These are phyloP conservation scores for Eilema griseolum DNA, from an alignment of 2,888 invertebrate genomes.

Conservation along the genomic window DNA sequence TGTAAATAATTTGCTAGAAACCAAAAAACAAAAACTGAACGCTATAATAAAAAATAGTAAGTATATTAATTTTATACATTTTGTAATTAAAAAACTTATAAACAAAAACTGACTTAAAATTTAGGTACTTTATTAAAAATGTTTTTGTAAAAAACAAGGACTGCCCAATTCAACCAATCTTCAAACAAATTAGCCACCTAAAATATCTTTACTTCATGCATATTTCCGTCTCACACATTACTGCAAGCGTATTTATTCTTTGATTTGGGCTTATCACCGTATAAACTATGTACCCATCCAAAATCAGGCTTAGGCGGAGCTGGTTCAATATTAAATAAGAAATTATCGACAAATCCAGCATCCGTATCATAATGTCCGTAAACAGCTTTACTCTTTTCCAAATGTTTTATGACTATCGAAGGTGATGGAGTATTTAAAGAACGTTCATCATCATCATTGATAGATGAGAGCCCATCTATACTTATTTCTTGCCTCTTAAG, in stretches of 20 bases:
- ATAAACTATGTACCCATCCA: slow-evolving; percentile 27
- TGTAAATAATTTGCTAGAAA: too few relatives aligned
- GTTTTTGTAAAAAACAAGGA: neutral
- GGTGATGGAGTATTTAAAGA: slow-evolving; percentile 24
- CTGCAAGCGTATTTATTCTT: slow-evolving; percentile 16
- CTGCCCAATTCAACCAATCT: neutral
- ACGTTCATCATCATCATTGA: slow-evolving; percentile 9
- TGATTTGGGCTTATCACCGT: slow-evolving; percentile 18
- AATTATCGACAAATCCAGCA: slow-evolving; percentile 16
- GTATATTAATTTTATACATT: neutral
- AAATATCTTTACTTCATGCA: neutral
- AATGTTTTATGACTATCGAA: slow-evolving; percentile 13
- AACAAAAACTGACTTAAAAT: neutral
- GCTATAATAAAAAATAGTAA: too few relatives aligned
- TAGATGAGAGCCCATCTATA: neutral
- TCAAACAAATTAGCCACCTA: neutral
- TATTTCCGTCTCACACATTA: slow-evolving; percentile 6
- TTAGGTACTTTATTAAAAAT: neutral
- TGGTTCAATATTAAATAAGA: slow-evolving; percentile 21
- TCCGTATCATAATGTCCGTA: slow-evolving; percentile 17
- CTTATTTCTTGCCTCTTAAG: slow-evolving; percentile 4
- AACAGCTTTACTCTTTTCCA: slow-evolving; percentile 9
- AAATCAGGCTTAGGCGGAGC: slow-evolving; percentile 20
- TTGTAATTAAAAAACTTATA: neutral
- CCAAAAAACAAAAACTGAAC: too few relatives aligned